Evolutionary conservation across 2,113 vertebrate species (phyloP), one percentile per base, ranked within the genome.

Genomic region (Crypturellus undulatus): DNA sequence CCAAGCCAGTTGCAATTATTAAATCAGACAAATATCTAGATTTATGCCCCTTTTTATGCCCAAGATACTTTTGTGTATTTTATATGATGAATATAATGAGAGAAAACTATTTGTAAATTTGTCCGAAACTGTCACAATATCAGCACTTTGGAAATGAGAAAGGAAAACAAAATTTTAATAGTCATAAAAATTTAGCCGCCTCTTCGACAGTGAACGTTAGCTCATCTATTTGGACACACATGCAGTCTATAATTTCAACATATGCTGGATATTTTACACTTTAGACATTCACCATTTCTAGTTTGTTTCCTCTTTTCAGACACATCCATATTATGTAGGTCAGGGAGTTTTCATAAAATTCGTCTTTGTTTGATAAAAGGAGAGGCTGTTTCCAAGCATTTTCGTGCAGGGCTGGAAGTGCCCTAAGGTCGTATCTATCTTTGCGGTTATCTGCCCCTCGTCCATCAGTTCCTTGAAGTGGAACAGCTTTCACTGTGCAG

Each of bases 401-500:
- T 88, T 87, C 65, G 28, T 89, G 21, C 1, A 83, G 56, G 42
- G 76, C 84, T 95, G 87, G 76, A 83, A 40, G 68, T 81, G 92
- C 92, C 93, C 89, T 34, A 6, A 83, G 87, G 95, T 96, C 90
- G 1, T n/a, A 16, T 56, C 40, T 59, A 65, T 88, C 71, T 87
- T 79, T 73, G 76, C 72, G 68, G 81, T 0, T 20, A 67, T 91
- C 90, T 89, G 59, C 81, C 69, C 58, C 62, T 79, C 2, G 0
- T 86, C 92, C 86, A 90, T 88, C 84, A 92, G 81, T 21, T 89
- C 87, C 89, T 71, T 96, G 72, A 94, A 94, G 87, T 94, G 87
- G 84, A 97, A 88, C 79, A 77, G 71, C 79, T 97, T 75, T 91
- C 63, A 32, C 70, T 84, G 58, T 59, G 24, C 60, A 42, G 42